Evolutionary conservation across 37 sponge, comb jelly and placozoan species (phyloP).

Genomic region (Mnemiopsis leidyi): DNA sequence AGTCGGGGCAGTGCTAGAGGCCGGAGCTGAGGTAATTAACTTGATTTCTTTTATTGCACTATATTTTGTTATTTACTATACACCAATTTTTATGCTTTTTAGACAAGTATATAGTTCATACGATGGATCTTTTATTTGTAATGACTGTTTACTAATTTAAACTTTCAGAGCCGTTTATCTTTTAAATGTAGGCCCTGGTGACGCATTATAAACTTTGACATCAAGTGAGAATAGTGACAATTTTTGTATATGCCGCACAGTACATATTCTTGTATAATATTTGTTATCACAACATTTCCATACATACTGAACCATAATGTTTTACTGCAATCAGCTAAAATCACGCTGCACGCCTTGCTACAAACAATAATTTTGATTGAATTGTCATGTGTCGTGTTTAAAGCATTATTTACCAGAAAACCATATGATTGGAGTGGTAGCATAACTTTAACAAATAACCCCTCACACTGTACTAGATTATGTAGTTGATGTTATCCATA

Average conservation of each 20-base stretch:
- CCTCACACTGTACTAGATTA: not conserved
- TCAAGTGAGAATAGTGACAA: not conserved
- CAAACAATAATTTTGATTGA: not conserved
- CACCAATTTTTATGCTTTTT: not conserved
- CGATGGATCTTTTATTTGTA: not conserved
- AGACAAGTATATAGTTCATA: not conserved
- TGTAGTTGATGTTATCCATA: constrained; percentile 43
- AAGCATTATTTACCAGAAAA: not conserved
- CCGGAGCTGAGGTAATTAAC: not conserved
- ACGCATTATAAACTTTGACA: not conserved
- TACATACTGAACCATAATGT: not conserved
- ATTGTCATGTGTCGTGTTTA: not conserved
- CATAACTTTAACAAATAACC: not conserved
- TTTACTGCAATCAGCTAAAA: not conserved
- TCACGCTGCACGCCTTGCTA: not conserved
- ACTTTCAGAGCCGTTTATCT: not conserved
- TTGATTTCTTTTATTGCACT: not conserved
- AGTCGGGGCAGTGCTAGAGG: not conserved
- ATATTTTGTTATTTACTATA: not conserved
- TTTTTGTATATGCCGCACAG: not conserved
- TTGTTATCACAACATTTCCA: not conserved
- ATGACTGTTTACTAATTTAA: not conserved
- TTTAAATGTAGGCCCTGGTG: not conserved
- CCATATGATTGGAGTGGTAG: not conserved
- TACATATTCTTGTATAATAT: not conserved